Percentiles rank a stretch among this genome's conserved stretches.
phyloP scores from a whole-genome alignment of 2,797 vertebrate species.

The Alfaro cultratus region DNA sequence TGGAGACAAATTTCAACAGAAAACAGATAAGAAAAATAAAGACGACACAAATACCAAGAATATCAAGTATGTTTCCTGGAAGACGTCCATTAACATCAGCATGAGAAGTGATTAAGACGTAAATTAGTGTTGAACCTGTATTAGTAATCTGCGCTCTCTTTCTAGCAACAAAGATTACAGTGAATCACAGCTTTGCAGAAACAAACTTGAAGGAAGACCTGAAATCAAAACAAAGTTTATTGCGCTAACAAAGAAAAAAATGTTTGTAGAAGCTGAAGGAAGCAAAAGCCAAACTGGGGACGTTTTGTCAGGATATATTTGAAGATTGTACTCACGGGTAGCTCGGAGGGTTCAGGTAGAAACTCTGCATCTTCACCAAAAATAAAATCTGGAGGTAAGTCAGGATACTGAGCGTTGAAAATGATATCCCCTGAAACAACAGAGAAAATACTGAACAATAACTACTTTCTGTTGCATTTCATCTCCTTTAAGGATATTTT shows the following conservation, averaged over 20 bases:
- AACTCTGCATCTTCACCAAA: slow-evolving; percentile 99
- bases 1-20: not conserved
- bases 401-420: slow-evolving; percentile 95
- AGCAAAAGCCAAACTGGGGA: not conserved
- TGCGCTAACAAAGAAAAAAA: not conserved
- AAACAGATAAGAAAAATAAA: not conserved
- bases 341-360: slow-evolving; percentile 91
- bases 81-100: not conserved
- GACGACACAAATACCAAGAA: not conserved
- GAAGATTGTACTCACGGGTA: slow-evolving; percentile 86
- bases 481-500: not conserved
- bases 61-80: not conserved
- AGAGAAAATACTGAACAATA: not conserved
- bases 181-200: slow-evolving; percentile 28
- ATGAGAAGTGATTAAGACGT: slow-evolving; percentile 7
- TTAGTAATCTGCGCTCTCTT: not conserved
- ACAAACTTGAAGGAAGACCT: slow-evolving; percentile 36
- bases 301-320: not conserved
- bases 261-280: not conserved
- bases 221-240: slow-evolving; percentile 34
- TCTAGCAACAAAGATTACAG: not conserved
- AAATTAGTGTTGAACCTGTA: not conserved
- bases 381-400: slow-evolving; percentile 97
- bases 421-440: slow-evolving; percentile 93
- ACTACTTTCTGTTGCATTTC: not conserved